phyloP scores from a whole-genome alignment of 2,113 vertebrate species.

The Leptocoma aspasia region DNA sequence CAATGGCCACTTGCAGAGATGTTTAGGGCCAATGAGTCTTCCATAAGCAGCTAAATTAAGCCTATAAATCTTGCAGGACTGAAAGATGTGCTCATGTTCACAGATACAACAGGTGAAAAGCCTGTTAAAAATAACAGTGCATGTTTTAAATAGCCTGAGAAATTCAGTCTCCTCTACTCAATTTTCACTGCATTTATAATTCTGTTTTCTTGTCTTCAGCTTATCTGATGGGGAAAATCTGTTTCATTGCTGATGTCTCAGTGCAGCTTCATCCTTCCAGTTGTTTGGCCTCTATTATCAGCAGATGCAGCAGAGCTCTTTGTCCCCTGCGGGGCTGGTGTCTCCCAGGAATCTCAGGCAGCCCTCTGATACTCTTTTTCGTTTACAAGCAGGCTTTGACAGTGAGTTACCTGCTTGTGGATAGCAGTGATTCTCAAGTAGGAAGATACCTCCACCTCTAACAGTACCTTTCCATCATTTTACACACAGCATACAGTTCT shows the following conservation, averaged over 20 bases:
- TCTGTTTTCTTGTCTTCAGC: background rate
- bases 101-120: background rate
- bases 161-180: background rate
- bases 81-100: background rate
- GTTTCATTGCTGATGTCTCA: background rate
- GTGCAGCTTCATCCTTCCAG: background rate
- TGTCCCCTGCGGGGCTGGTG: background rate
- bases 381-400: background rate
- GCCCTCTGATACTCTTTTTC: background rate
- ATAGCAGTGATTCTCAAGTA: background rate
- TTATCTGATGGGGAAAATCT: background rate
- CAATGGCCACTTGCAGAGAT: background rate
- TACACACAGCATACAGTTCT: background rate
- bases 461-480: background rate
- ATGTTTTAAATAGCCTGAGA: background rate
- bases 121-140: background rate
- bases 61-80: background rate
- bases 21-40: background rate
- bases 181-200: background rate
- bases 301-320: background rate
- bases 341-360: background rate
- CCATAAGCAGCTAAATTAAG: background rate
- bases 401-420: background rate
- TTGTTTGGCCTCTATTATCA: background rate
- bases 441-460: background rate